Base-by-base conservation (phyloP, 2,888 invertebrate species). In the Eupithecia pulchellata region DNA sequence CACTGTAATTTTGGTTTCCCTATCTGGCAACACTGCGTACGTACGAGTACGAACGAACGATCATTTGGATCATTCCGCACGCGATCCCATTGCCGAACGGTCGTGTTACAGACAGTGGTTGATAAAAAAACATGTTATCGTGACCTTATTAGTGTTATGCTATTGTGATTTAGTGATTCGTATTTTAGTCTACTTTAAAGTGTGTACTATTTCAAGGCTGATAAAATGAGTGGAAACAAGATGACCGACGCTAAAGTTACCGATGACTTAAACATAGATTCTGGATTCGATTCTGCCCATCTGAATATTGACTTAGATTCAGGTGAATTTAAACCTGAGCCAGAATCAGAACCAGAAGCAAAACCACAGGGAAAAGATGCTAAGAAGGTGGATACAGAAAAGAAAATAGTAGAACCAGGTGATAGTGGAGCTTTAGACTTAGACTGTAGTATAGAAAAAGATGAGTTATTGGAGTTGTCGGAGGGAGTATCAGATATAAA, bases 401-500 rank as follows among this genome's bases (percentile, higher is more conserved):
- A 20, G 20, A 47, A 20, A 20, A 20, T 4, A 0, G 47, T 20
- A 1, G 20, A 47, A 11, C 20, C 20, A 9, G 20, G 47, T 47
- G 47, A 47, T 47, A 47, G 47, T 47, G 52, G 52, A 25, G 52
- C 52, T 52, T 8, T 52, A 11, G 52, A 52, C 25, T 25, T 52
- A 13, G 52, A 97, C 86, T 96, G 96, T 92, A 97, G 96, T 52
- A 13, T 80, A 71, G 84, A 96, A 85, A 27, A 32, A 14, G 67
- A 52, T 65, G 68, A 29, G 1, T 32, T 68, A 9, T 20, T 42
- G 67, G 94, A 90, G 69, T 91, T 96, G 78, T 92, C 95, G 67
- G 96, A 96, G 82, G 95, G 95, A 82, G 94, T 97, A 78, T 95
- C 95, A 75, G 95, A 95, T 78, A 89, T 96, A 75, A 84, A 72